A percentile compares a stretch with the other conserved stretches of the same genome.
Evolutionary conservation across 2,797 vertebrate genomes (phyloP).

Genomic region (Myiothlypis coronata): DNA sequence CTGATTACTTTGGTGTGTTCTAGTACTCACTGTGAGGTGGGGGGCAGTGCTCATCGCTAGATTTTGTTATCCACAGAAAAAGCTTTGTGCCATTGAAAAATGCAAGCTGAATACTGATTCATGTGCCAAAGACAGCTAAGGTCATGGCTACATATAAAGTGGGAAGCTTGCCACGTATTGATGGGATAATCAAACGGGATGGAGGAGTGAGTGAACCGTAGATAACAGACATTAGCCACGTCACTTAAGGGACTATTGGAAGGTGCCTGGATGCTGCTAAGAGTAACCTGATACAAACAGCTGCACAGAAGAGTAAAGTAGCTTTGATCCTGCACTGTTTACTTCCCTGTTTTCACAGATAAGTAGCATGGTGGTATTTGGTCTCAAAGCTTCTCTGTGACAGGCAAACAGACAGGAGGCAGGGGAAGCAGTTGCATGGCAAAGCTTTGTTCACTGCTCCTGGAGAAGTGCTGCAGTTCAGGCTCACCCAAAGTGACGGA

Average conservation of each 20-base stretch:
- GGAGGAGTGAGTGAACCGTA: neutral
- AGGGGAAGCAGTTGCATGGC: neutral
- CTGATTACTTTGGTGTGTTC: neutral
- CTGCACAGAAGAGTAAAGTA: neutral
- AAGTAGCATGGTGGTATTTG: neutral
- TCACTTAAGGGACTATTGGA: neutral
- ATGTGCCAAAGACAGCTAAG: constrained; percentile 1
- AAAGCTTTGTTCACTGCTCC: neutral
- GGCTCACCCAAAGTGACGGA: neutral
- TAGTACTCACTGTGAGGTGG: neutral
- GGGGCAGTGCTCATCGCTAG: neutral
- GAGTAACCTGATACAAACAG: neutral
- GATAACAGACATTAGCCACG: neutral
- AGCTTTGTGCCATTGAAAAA: neutral
- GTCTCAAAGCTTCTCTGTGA: neutral
- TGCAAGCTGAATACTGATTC: neutral
- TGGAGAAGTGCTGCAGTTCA: neutral
- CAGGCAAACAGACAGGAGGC: neutral
- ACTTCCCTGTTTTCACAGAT: neutral
- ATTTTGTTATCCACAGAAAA: neutral
- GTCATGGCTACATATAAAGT: neutral
- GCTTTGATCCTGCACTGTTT: neutral
- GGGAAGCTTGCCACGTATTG: neutral
- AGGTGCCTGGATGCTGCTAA: neutral
- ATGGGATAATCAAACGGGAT: neutral